A percentile compares a stretch with the other conserved stretches of the same genome.
These are phyloP conservation scores for Ectobius pallidus DNA, from an alignment of 2,888 invertebrate species.

Conservation along the genomic window DNA sequence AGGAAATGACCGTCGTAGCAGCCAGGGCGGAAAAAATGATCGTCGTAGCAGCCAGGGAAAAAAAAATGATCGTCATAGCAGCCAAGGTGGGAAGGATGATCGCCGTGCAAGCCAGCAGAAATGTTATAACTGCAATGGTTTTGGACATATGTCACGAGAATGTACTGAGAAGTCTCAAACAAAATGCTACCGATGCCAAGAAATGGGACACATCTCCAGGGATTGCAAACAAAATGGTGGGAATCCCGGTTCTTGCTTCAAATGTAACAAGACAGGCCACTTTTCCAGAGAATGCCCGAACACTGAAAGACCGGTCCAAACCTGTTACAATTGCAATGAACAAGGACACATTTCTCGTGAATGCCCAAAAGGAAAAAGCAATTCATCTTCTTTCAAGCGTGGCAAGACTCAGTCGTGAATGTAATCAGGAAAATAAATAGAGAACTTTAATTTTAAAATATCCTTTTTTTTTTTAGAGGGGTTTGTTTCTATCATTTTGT, in stretches of 20 bases:
- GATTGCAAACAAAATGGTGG: conserved; percentile 76
- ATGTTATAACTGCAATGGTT: conserved; percentile 95
- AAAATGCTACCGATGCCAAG: conserved; percentile 76
- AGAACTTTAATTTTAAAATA: conserved; percentile 17
- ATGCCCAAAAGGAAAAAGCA: conserved; percentile 57
- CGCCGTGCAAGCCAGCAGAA: conserved; percentile 74
- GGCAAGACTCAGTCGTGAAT: conserved; percentile 91
- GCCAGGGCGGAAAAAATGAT: too few species aligned
- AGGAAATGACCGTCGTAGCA: conserved; percentile 53
- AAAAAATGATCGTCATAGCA: too few species aligned
- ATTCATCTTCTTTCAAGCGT: conserved; percentile 90
- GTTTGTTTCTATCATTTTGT: too few species aligned
- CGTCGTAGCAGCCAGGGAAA: too few species aligned
- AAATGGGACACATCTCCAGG: conserved; percentile 79
- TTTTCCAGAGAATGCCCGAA: conserved; percentile 64
- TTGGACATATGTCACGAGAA: conserved; percentile 90
- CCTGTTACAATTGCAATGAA: conserved; percentile 71
- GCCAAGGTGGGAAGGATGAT: too few species aligned
- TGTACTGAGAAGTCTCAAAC: conserved; percentile 95
- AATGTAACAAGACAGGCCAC: conserved; percentile 93
- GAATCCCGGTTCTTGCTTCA: conserved; percentile 87
- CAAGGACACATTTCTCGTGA: conserved; percentile 73
- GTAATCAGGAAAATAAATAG: conserved; percentile 67
- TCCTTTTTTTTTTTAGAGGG: too few species aligned
- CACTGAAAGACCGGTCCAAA: conserved; percentile 45